phyloP scores from a whole-genome alignment of 2,888 invertebrate genomes.

The Tipula helvola region DNA sequence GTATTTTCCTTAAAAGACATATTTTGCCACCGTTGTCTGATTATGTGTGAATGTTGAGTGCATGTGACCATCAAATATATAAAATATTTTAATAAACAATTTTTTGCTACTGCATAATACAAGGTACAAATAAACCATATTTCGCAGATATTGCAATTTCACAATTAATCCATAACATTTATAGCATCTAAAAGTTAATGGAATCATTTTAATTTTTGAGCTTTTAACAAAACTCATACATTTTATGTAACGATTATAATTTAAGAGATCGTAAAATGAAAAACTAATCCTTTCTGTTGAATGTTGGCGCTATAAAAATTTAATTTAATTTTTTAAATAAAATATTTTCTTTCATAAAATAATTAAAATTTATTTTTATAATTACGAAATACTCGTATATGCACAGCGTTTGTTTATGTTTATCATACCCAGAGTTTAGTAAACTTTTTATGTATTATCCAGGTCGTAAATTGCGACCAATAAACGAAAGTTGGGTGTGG shows the following conservation, averaged over 20 bases:
- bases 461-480: not conserved
- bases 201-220: not conserved
- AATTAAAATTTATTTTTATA: not conserved
- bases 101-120: no score
- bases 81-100: no score
- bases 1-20: no score
- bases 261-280: not conserved
- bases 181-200: not conserved
- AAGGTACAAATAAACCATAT: no score
- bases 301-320: not conserved
- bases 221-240: not conserved
- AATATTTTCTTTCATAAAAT: not conserved
- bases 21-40: no score
- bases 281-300: not conserved
- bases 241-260: not conserved
- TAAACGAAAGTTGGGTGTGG: not conserved
- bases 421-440: not conserved
- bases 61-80: no score
- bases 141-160: not conserved
- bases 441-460: not conserved
- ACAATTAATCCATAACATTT: not conserved
- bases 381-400: not conserved
- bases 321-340: not conserved
- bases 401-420: no score
- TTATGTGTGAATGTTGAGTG: no score